Evolutionary conservation across 2,797 vertebrate genomes (phyloP).

Genomic region (Moxostoma hubbsi): DNA sequence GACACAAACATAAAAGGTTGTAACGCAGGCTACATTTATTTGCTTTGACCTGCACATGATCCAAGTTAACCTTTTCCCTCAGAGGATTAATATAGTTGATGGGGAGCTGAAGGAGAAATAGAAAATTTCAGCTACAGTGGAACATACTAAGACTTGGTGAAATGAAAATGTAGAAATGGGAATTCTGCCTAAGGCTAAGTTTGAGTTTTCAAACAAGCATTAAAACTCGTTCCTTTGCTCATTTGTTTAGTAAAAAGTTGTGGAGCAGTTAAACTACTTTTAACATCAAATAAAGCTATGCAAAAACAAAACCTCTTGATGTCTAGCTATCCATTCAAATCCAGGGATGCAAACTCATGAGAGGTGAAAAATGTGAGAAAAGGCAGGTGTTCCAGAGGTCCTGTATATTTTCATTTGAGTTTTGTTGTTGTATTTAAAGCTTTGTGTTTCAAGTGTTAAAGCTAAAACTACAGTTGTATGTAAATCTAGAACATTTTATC

Average conservation of each 20-base stretch:
- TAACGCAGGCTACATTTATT: conserved; percentile 33
- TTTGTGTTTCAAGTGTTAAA: too few species aligned
- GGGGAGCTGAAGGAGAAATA: conserved; percentile 1
- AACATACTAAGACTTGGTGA: not conserved
- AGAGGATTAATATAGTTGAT: conserved; percentile 41
- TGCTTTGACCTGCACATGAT: conserved; percentile 51
- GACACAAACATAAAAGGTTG: conserved; percentile 32
- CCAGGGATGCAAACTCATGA: too few species aligned
- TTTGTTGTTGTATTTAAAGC: too few species aligned
- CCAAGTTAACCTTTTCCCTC: conserved; percentile 41
- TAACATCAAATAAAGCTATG: not conserved
- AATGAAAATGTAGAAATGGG: not conserved
- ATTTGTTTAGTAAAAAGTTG: not conserved
- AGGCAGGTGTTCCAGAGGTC: too few species aligned
- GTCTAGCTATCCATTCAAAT: too few species aligned
- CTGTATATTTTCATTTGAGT: too few species aligned
- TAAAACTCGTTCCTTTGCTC: not conserved
- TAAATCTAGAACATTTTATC: too few species aligned
- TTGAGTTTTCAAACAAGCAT: conserved; percentile 9
- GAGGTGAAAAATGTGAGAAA: too few species aligned
- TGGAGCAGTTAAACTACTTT: not conserved
- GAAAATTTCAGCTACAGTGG: conserved; percentile 1
- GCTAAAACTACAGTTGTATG: too few species aligned
- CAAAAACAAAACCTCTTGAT: not conserved
- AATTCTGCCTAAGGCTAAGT: conserved; percentile 7